These are phyloP conservation scores for Anadara kagoshimensis DNA, from an alignment of 1,140 invertebrate genomes.

Conservation along the genomic window DNA sequence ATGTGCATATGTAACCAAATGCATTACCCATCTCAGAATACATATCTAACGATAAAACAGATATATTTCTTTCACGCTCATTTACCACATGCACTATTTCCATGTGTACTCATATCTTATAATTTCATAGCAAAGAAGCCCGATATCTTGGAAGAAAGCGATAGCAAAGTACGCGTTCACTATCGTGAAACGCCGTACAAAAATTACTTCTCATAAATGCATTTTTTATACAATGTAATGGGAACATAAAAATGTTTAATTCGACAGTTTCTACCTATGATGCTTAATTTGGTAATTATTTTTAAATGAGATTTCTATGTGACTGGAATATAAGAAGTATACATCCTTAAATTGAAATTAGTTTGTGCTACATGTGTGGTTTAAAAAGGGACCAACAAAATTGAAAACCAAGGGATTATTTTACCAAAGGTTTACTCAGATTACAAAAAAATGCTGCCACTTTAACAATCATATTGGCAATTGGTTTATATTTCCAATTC, in stretches of 20 bases:
- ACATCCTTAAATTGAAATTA: background rate
- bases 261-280: constrained; percentile 1
- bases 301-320: background rate
- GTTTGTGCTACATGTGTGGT: background rate
- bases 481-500: constrained; percentile 11
- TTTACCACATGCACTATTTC: too few species aligned
- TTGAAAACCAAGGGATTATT: background rate
- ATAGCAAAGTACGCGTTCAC: too few species aligned
- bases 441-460: constrained; percentile 19
- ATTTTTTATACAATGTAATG: too few species aligned
- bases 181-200: too few species aligned
- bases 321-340: background rate
- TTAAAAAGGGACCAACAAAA: background rate
- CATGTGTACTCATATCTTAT: too few species aligned
- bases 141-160: too few species aligned
- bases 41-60: too few species aligned
- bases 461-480: constrained; percentile 11
- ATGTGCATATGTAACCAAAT: too few species aligned
- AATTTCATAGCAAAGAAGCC: too few species aligned
- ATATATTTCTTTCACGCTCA: too few species aligned
- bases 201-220: too few species aligned
- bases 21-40: too few species aligned
- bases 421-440: constrained; percentile 7
- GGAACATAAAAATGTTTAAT: background rate
- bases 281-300: background rate